Evolutionary conservation across 2,113 vertebrate species (phyloP).

Genomic region (Rafetus swinhoei): DNA sequence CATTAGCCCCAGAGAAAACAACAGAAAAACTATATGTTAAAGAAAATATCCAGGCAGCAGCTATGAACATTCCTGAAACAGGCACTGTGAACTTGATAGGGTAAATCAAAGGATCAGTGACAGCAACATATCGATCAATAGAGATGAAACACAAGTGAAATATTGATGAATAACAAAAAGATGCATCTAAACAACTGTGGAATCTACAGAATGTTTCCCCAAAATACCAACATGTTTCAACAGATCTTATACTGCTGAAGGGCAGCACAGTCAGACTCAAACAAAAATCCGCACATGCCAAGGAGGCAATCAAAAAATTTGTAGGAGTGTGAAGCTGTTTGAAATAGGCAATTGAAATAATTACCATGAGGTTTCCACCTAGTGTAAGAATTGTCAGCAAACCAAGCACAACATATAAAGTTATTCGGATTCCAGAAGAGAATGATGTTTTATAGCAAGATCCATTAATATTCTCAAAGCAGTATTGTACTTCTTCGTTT

Average conservation of each 20-base stretch:
- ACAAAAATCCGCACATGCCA: slow-evolving; percentile 32
- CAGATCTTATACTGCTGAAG: slow-evolving; percentile 46
- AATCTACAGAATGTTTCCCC: slow-evolving; percentile 55
- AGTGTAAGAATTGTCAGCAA: slow-evolving; percentile 17
- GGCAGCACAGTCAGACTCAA: slow-evolving; percentile 41
- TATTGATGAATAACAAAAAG: slow-evolving; percentile 59
- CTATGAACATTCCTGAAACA: slow-evolving; percentile 13
- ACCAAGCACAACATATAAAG: slow-evolving; percentile 28
- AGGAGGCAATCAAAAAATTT: slow-evolving; percentile 17
- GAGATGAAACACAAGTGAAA: slow-evolving; percentile 65
- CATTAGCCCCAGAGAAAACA: slow-evolving; percentile 34
- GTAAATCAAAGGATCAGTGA: slow-evolving; percentile 58
- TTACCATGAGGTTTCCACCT: slow-evolving; percentile 59
- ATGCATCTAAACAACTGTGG: slow-evolving; percentile 55
- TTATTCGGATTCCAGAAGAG: neutral
- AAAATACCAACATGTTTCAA: slow-evolving; percentile 69
- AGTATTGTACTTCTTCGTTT: neutral
- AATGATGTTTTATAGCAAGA: slow-evolving; percentile 32
- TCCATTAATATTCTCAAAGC: slow-evolving; percentile 10
- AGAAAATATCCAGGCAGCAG: slow-evolving; percentile 52
- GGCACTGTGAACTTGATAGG: slow-evolving; percentile 50
- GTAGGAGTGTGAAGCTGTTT: slow-evolving; percentile 61
- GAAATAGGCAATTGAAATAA: slow-evolving; percentile 52
- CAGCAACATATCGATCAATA: slow-evolving; percentile 58
- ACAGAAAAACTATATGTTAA: slow-evolving; percentile 43